Conservation (phyloP, 2,113 vertebrate species). For the Mesoclemmys tuberculata region DNA sequence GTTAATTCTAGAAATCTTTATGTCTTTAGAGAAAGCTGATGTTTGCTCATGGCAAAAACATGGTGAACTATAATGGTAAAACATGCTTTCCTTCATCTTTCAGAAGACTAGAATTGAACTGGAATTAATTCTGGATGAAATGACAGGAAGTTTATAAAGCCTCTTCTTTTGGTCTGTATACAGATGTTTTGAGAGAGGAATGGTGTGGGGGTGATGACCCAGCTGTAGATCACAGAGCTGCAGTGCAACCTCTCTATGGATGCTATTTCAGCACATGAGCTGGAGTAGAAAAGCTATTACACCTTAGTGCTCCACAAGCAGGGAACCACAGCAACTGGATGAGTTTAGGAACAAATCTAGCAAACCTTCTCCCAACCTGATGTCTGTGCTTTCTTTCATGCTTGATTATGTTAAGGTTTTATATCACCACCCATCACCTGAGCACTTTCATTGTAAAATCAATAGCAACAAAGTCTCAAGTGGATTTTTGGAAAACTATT, state of each 20-base stretch:
- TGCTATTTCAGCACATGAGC: background rate
- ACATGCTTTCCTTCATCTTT: background rate
- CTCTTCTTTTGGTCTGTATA: background rate
- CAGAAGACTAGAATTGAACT: background rate
- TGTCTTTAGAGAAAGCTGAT: background rate
- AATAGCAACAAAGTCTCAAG: background rate
- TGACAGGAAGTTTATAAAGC: background rate
- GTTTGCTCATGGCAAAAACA: background rate
- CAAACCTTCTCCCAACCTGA: background rate
- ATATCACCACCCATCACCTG: background rate
- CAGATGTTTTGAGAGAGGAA: background rate
- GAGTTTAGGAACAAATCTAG: background rate
- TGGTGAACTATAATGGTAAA: background rate
- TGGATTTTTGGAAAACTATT: rapidly evolving
- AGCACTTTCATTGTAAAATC: background rate
- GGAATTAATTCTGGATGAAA: background rate
- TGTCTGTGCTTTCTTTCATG: background rate
- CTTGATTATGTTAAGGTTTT: background rate
- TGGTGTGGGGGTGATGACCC: too few relatives aligned
- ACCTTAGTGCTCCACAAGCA: background rate
- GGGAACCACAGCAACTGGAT: background rate
- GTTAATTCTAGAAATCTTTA: background rate
- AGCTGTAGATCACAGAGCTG: constrained; percentile 1
- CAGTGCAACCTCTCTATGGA: background rate
- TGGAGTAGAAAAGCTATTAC: background rate